Evolutionary conservation across 2,888 invertebrate species (phyloP).

Genomic region (Xylota sylvarum): DNA sequence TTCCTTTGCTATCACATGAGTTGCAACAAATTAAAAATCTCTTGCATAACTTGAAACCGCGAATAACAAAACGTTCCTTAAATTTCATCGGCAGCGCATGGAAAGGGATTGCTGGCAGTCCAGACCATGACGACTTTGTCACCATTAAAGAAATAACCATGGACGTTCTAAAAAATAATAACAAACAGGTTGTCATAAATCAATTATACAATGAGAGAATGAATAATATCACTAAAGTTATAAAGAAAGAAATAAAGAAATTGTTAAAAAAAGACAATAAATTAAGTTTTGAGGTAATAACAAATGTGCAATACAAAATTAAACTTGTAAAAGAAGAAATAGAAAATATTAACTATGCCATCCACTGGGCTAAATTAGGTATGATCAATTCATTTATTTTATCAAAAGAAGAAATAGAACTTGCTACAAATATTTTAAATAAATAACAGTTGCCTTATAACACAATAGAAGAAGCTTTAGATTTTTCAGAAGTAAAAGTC

Average conservation of each 20-base stretch:
- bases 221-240: slow-evolving; percentile 15
- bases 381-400: slow-evolving; percentile 44
- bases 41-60: slow-evolving; percentile 2
- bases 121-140: too few relatives aligned
- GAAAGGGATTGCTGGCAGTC: too few relatives aligned
- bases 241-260: background rate
- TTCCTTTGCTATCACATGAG: background rate
- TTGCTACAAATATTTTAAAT: slow-evolving; percentile 9
- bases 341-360: slow-evolving; percentile 25
- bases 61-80: background rate
- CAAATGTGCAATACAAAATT: slow-evolving; percentile 28
- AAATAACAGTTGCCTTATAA: slow-evolving; percentile 42
- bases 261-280: background rate
- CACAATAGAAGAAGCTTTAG: slow-evolving; percentile 46
- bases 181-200: background rate
- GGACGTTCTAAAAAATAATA: background rate
- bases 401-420: slow-evolving; percentile 14
- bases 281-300: too few relatives aligned
- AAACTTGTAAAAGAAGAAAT: slow-evolving; percentile 40
- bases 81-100: too few relatives aligned
- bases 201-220: slow-evolving; percentile 10
- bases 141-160: background rate
- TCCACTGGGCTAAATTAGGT: slow-evolving; percentile 48
- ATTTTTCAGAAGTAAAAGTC: slow-evolving; percentile 38
- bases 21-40: background rate